Conservation (phyloP, 2,888 invertebrate genomes). For the Drosophila suboccidentalis region DNA sequence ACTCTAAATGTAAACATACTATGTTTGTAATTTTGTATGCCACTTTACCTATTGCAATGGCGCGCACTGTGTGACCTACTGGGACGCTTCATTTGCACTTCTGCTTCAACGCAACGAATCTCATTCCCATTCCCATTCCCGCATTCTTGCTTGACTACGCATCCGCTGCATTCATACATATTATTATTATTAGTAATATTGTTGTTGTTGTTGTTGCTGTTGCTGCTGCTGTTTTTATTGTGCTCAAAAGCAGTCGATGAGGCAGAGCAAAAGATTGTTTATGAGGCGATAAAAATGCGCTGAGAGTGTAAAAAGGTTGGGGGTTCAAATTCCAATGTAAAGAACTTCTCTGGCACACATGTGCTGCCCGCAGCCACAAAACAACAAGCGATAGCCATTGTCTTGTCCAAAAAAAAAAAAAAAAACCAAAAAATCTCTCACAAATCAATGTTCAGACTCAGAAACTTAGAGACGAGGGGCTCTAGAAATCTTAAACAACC, state of each 20-base stretch:
- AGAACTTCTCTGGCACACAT: constrained; percentile 32
- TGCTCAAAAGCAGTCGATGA: constrained; percentile 30
- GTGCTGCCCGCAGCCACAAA: constrained; percentile 21
- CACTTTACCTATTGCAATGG: constrained; percentile 18
- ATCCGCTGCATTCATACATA: constrained; percentile 40
- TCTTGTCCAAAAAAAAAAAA: constrained; percentile 30
- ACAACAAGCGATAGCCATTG: constrained; percentile 42
- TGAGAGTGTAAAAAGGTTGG: constrained; percentile 10
- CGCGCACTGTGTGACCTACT: constrained; percentile 29
- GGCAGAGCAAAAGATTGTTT: constrained; percentile 51
- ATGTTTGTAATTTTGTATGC: neutral
- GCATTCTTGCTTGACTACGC: constrained; percentile 49
- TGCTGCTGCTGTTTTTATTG: constrained; percentile 22
- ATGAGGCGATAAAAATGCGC: constrained; percentile 53
- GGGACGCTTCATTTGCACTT: constrained; percentile 43
- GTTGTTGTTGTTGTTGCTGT: constrained; percentile 27
- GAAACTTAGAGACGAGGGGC: neutral
- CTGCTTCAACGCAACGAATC: constrained; percentile 3
- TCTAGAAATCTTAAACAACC: neutral
- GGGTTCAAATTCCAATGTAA: constrained; percentile 38
- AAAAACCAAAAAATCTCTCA: neutral
- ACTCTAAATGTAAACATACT: neutral
- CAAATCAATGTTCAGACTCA: constrained; percentile 16
- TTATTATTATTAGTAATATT: constrained; percentile 23
- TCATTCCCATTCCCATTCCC: constrained; percentile 1